Percentiles rank a stretch among this genome's conserved stretches.
phyloP scores from a whole-genome alignment of 2,113 vertebrate genomes.

The Dendrocopos noguchii region DNA sequence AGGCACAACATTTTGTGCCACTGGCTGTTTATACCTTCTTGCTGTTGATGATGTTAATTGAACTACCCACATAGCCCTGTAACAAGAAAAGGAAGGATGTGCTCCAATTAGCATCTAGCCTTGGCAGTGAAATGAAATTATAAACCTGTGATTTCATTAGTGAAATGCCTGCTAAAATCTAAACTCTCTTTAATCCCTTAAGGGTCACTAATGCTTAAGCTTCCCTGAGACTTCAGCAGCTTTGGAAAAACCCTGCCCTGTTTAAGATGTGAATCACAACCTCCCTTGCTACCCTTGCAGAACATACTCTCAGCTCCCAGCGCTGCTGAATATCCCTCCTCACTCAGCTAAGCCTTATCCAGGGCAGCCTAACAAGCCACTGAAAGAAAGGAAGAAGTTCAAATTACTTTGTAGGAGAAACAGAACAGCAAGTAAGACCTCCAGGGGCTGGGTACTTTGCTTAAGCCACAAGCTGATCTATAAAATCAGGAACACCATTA shows the following conservation, averaged over 20 bases:
- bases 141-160: conserved; percentile 31
- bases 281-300: not conserved
- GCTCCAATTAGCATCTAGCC: conserved; percentile 19
- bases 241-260: not conserved
- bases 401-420: not conserved
- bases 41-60: not conserved
- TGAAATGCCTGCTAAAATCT: conserved; percentile 25
- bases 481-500: not conserved
- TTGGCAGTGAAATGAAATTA: conserved; percentile 32
- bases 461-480: not conserved
- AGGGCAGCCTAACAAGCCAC: not conserved
- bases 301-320: not conserved
- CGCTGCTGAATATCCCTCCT: not conserved
- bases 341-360: not conserved
- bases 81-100: conserved; percentile 40
- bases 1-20: not conserved
- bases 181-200: conserved; percentile 7
- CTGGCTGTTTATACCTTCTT: conserved; percentile 20
- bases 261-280: conserved; percentile 47
- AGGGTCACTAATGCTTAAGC: not conserved
- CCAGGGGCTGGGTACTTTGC: not conserved
- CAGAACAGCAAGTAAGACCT: not conserved
- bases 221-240: conserved; percentile 12
- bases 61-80: not conserved
- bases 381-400: not conserved